Evolutionary conservation across 2,113 vertebrate species (phyloP).

Genomic region (Canis aureus): DNA sequence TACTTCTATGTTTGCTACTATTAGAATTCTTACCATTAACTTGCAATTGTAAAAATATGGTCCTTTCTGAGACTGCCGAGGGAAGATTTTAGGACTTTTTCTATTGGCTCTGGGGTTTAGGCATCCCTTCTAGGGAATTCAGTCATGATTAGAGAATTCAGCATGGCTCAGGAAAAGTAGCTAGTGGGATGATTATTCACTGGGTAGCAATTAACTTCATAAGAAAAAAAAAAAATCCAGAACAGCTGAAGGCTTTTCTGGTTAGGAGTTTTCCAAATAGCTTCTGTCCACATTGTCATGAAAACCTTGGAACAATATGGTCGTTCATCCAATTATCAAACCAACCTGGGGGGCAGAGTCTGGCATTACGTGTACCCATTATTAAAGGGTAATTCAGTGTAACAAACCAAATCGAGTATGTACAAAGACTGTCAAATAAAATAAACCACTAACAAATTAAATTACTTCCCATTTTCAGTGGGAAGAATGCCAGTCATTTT

Average conservation of each 20-base stretch:
- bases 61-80: neutral
- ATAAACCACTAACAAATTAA: slow-evolving; percentile 88
- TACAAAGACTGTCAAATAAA: slow-evolving; percentile 87
- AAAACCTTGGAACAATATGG: slow-evolving; percentile 72
- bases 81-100: slow-evolving; percentile 28
- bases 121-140: slow-evolving; percentile 2
- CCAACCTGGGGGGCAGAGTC: slow-evolving; percentile 78
- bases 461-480: slow-evolving; percentile 86
- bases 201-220: slow-evolving; percentile 36
- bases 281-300: slow-evolving; percentile 56
- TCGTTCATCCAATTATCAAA: slow-evolving; percentile 74
- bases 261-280: slow-evolving; percentile 1
- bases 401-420: slow-evolving; percentile 87
- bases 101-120: neutral
- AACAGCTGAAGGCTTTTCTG: neutral
- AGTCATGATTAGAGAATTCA: slow-evolving; percentile 31
- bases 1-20: neutral
- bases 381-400: slow-evolving; percentile 88
- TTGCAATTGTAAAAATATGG: neutral
- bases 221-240: neutral
- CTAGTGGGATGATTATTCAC: neutral
- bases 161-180: neutral
- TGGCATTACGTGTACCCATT: slow-evolving; percentile 78
- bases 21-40: neutral
- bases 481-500: slow-evolving; percentile 82